Conservation (phyloP, 2,113 vertebrate species). For the Cynopterus brachyotis region DNA sequence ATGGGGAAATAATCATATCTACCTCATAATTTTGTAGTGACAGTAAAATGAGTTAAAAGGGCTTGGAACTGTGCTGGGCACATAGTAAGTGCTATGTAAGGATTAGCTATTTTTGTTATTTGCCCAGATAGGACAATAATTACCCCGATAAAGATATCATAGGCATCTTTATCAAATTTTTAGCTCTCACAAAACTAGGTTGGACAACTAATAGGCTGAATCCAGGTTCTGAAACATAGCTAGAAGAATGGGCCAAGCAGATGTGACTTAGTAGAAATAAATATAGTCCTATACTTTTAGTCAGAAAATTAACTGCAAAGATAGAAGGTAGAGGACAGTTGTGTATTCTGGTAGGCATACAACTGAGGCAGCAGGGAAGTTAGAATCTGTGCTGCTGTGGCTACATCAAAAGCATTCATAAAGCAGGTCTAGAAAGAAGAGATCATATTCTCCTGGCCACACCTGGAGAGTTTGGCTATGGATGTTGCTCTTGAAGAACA, state of each 20-base stretch:
- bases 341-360: background rate
- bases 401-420: background rate
- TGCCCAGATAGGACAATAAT: background rate
- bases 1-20: slow-evolving; percentile 9
- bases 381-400: background rate
- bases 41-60: slow-evolving; percentile 30
- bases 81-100: background rate
- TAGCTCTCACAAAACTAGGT: background rate
- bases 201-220: background rate
- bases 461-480: background rate
- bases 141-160: background rate
- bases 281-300: background rate
- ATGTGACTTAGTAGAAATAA: background rate
- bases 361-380: background rate
- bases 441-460: background rate
- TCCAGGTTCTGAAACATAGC: slow-evolving; percentile 12
- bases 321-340: background rate
- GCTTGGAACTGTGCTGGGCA: background rate
- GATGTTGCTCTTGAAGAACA: background rate
- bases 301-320: slow-evolving; percentile 15
- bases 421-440: background rate
- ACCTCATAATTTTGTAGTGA: background rate
- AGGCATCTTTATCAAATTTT: background rate
- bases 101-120: slow-evolving; percentile 34
- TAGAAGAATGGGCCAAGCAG: background rate